Base-by-base conservation (phyloP, 1,140 invertebrate species). In the Hestina assimilis region DNA sequence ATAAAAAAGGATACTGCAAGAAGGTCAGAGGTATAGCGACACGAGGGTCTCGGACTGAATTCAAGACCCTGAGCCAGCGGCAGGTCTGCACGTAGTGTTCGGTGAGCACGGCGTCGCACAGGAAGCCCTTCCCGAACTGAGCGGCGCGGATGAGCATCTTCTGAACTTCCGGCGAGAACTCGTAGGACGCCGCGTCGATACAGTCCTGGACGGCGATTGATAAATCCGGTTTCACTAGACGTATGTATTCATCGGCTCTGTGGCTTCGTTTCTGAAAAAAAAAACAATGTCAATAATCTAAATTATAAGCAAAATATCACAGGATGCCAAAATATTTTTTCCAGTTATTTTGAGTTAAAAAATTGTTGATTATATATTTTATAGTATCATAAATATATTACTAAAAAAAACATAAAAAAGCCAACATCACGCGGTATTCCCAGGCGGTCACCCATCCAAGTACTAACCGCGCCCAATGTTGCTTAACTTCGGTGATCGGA, bases 81-180 rank as follows among this genome's bases (percentile, higher is more conserved):
- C 97, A 97, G 88, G 97, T 98, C 66, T 92, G 92, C 8, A 98
- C 95, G 82, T 97, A 98, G 50, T 93, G 89, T 28, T 97, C 93
- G 0, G 97, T 93, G 79, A 94, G 91, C 17, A 66, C 60, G 38
- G 93, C 93, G 55, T 93, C 92, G 7, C 92, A 90, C 15, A 97
- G 90, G 76, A 98, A 99, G 61, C 95, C 94, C 90, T 99, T 99
- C 2, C 98, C 98, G 90, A 98, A 98, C 69, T 97, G 94, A 0
- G 97, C 97, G 24, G 97, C 96, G 66, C 94, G 91, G 40, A 99
- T 93, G 1, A 99, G 88, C 87, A 95, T 93, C 84, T 98, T 98
- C 87, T 99, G 97, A 23, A 94, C 94, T 38, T 93, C 91, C 1
- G 95, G 90, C 74, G 96, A 92, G 89, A 96, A 97, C 83, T 99